These are phyloP conservation scores for Apis florea DNA, from an alignment of 1,140 invertebrate species.

Conservation along the genomic window DNA sequence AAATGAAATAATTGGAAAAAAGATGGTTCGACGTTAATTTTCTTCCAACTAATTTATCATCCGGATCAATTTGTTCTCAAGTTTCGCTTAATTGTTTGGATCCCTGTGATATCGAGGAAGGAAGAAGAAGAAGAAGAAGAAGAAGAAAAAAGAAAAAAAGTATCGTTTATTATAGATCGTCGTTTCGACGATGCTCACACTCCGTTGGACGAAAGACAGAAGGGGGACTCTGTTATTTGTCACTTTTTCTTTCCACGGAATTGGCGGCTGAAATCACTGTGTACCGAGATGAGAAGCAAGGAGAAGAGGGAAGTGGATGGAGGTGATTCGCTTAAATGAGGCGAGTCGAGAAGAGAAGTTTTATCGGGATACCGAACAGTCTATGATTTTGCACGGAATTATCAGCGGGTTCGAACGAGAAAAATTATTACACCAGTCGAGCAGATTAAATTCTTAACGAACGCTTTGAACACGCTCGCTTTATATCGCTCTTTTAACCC, in stretches of 20 bases:
- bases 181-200: not conserved
- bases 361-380: not conserved
- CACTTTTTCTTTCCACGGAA: not conserved
- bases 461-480: too few relatives aligned
- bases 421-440: not conserved
- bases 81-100: too few relatives aligned
- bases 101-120: too few relatives aligned
- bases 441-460: not conserved
- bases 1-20: too few relatives aligned
- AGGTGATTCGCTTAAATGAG: conserved; percentile 15
- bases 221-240: conserved; percentile 25
- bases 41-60: too few relatives aligned
- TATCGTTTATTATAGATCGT: conserved; percentile 34
- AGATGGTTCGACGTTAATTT: too few relatives aligned
- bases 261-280: conserved; percentile 22
- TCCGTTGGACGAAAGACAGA: not conserved
- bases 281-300: not conserved
- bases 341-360: not conserved
- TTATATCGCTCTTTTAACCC: too few relatives aligned
- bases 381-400: conserved; percentile 12
- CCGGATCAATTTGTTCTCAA: too few relatives aligned
- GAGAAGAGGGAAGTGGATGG: not conserved
- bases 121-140: too few relatives aligned
- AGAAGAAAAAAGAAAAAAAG: not conserved
- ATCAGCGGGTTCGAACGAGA: not conserved